Evolutionary conservation across 1,140 invertebrate species (phyloP), one percentile per base, ranked within the genome.

Genomic region (Drosophila nannoptera): DNA sequence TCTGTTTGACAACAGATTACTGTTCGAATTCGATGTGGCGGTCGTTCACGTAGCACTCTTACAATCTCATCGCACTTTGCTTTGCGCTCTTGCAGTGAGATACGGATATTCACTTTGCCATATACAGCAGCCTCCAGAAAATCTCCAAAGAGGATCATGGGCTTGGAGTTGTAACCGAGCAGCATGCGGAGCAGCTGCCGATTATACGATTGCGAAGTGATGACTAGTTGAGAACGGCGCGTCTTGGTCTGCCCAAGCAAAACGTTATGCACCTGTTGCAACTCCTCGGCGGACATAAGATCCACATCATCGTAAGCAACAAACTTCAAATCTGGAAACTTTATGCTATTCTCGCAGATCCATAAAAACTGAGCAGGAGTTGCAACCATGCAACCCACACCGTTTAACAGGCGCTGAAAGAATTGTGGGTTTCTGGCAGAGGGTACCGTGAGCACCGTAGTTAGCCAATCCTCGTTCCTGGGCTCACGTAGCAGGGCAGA

Each of bases 41-140:
- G 53, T 12, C 80, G 69, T 9, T 69, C 40, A 7, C 42, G 9
- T 0, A 80, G 42, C 45, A 66, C 4, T 5, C 48, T 16, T 5
- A 68, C 0, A 4, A 83, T 16, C 2, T 69, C 50, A 0, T 31
- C 4, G 2, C 48, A 4, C 33, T 83, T 83, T 0, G 22, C 22
- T 3, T 46, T 9, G 0, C 7, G 5, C 5, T 43, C 38, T 3
- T 16, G 7, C 7, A 82, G 48, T 0, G 14, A 12, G 2, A 82
- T 49, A 2, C 56, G 42, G 3, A 82, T 9, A 0, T 16, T 42
- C 0, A 53, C 40, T 2, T 69, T 52, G 0, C 81, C 80, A 32
- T 83, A 84, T 4, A 77, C 1, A 9, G 76, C 73, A 0, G 80
- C 80, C 69, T 83, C 80, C 29, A 83, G 63, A 4, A 76, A 12